Conservation (phyloP, 37 sponge, comb jelly and placozoan species). For the Cladorhizidae sp. region DNA sequence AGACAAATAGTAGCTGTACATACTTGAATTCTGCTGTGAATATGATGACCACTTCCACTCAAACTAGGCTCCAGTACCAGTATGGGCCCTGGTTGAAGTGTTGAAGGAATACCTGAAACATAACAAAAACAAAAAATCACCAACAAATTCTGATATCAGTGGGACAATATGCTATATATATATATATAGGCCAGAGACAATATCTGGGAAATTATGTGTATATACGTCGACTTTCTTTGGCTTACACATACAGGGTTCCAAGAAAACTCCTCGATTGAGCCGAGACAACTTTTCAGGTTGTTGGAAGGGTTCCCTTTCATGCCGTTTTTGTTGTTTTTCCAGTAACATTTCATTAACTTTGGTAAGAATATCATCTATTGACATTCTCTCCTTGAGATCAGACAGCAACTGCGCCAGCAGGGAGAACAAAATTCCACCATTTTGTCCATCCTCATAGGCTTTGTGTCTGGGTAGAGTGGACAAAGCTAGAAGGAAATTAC, state of each 20-base stretch:
- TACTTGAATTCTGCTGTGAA: too few species aligned
- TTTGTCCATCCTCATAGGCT: constrained; percentile 11
- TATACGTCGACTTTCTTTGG: too few species aligned
- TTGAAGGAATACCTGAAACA: neutral
- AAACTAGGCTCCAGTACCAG: too few species aligned
- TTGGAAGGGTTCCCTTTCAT: constrained; percentile 17
- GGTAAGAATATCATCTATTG: constrained; percentile 20
- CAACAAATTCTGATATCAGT: too few species aligned
- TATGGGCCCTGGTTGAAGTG: neutral
- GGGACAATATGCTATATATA: too few species aligned
- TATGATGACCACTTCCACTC: too few species aligned
- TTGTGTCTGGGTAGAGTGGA: constrained; percentile 39
- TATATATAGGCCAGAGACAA: too few species aligned
- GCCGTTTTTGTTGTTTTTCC: neutral
- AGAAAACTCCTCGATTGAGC: constrained; percentile 11
- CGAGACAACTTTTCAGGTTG: constrained; percentile 16
- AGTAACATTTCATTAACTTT: neutral
- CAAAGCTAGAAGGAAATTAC: constrained; percentile 37
- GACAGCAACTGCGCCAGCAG: constrained; percentile 1
- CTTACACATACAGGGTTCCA: neutral
- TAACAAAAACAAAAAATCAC: too few species aligned
- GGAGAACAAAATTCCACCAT: constrained; percentile 28
- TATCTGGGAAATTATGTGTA: too few species aligned
- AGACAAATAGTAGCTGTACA: too few species aligned
- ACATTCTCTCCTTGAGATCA: neutral